These are phyloP conservation scores for Sebastes trivittatus DNA, from an alignment of 2,797 vertebrate species.

Conservation along the genomic window DNA sequence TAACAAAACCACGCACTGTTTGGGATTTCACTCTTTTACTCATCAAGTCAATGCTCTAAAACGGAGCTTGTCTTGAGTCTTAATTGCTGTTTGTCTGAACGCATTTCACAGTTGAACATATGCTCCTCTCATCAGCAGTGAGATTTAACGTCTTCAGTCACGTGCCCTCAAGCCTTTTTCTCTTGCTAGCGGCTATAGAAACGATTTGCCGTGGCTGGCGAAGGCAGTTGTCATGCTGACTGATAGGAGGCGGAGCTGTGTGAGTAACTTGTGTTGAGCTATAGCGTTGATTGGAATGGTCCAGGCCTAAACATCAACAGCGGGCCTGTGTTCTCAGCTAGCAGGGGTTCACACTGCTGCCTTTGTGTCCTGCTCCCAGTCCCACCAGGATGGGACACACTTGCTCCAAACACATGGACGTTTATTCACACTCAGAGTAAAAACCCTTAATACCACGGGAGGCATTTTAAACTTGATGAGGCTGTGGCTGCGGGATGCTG, in stretches of 20 bases:
- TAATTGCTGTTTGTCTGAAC: background rate
- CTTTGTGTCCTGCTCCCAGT: constrained; percentile 68
- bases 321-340: constrained; percentile 65
- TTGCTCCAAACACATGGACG: constrained; percentile 58
- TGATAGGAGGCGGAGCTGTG: constrained; percentile 34
- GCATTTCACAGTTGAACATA: background rate
- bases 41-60: background rate
- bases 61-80: background rate
- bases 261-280: constrained; percentile 35
- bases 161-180: constrained; percentile 1
- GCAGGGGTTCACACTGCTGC: constrained; percentile 63
- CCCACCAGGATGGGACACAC: constrained; percentile 56
- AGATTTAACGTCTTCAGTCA: background rate
- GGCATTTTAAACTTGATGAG: constrained; percentile 3
- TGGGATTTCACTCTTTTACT: background rate
- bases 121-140: constrained; percentile 9
- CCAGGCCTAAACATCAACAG: constrained; percentile 66
- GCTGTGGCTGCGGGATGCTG: background rate
- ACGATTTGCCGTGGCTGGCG: background rate
- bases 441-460: background rate
- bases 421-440: constrained; percentile 36
- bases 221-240: constrained; percentile 44
- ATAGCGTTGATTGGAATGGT: constrained; percentile 30
- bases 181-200: background rate
- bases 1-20: background rate